phyloP scores from a whole-genome alignment of 1,140 invertebrate species.

The Drosophila bifasciata region DNA sequence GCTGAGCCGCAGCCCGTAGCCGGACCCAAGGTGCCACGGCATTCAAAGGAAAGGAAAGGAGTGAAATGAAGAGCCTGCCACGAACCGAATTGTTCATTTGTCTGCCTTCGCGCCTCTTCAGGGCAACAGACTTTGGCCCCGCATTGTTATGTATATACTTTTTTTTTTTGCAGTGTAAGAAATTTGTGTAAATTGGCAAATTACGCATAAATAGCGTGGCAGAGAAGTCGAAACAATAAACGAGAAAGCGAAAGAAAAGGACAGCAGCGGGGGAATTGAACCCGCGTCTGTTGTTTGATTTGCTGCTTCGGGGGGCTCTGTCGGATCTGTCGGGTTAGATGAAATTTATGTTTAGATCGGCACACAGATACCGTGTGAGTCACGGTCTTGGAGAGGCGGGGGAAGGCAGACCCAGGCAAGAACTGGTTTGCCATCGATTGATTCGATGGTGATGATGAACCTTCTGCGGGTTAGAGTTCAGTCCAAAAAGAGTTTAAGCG shows the following conservation, averaged over 20 bases:
- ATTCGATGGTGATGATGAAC: background rate
- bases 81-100: slow-evolving; percentile 16
- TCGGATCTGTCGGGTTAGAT: slow-evolving; percentile 19
- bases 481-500: background rate
- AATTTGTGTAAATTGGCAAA: slow-evolving; percentile 77
- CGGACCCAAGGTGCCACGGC: slow-evolving; percentile 24
- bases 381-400: too few relatives aligned
- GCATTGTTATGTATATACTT: background rate
- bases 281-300: slow-evolving; percentile 6
- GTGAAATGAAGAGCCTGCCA: background rate
- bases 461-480: slow-evolving; percentile 13
- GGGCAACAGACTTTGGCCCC: too few relatives aligned
- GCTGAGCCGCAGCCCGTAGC: background rate
- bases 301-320: background rate
- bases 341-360: slow-evolving; percentile 11
- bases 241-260: slow-evolving; percentile 19
- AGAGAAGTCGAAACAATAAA: background rate
- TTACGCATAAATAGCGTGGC: slow-evolving; percentile 63
- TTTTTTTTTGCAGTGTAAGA: slow-evolving; percentile 57
- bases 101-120: slow-evolving; percentile 9
- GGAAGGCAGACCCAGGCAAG: background rate
- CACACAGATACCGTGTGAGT: background rate
- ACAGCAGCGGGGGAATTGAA: slow-evolving; percentile 53
- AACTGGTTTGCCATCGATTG: slow-evolving; percentile 33
- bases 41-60: slow-evolving; percentile 26